phyloP scores from a whole-genome alignment of 2,113 vertebrate species.

The Arizona elegans region DNA sequence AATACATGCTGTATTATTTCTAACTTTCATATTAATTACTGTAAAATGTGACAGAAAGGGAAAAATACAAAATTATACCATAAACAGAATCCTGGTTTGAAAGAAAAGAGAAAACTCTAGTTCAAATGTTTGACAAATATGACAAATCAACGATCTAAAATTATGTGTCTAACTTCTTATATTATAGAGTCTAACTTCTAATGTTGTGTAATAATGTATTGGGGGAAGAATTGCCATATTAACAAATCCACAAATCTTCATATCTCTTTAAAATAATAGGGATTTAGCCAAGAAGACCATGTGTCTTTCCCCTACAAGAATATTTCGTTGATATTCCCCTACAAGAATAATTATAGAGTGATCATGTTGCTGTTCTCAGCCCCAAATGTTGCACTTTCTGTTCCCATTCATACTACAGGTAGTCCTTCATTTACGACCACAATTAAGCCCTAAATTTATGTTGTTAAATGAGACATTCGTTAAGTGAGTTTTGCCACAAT shows the following conservation, averaged over 20 bases:
- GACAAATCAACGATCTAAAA: not conserved
- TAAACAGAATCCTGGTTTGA: not conserved
- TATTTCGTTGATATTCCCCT: too few species aligned
- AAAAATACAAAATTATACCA: not conserved
- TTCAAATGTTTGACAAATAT: not conserved
- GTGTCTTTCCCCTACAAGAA: not conserved
- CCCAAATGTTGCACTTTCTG: too few species aligned
- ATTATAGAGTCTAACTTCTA: not conserved
- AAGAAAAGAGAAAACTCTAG: not conserved
- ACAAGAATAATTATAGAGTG: too few species aligned
- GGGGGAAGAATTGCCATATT: not conserved
- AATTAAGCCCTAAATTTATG: too few species aligned
- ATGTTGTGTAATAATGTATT: not conserved
- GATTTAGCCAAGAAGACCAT: not conserved
- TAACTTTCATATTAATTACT: not conserved
- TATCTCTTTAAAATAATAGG: not conserved
- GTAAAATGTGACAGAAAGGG: not conserved
- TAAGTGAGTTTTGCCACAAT: too few species aligned
- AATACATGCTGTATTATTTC: not conserved
- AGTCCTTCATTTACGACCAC: too few species aligned
- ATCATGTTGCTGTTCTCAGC: too few species aligned
- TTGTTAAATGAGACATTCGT: too few species aligned
- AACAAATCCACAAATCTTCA: not conserved
- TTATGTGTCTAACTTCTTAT: too few species aligned
- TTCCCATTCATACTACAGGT: too few species aligned